Conservation (phyloP, 2,797 vertebrate genomes). For the Sebastes iracundus region DNA sequence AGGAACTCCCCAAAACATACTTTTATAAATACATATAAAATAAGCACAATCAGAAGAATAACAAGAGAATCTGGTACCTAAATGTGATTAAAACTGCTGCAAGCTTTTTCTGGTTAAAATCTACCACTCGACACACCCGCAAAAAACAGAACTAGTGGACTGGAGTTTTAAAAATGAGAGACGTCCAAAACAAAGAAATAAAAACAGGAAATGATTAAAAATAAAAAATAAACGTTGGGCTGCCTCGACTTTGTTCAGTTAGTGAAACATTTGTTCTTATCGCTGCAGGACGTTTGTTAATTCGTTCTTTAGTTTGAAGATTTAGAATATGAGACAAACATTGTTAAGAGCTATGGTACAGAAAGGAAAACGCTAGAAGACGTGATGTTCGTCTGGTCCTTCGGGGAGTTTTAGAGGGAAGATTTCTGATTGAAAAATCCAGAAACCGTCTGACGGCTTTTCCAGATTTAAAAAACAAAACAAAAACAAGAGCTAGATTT, state of each 20-base stretch:
- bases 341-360: slow-evolving; percentile 53
- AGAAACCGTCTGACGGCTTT: slow-evolving; percentile 36
- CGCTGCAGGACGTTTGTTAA: slow-evolving; percentile 7
- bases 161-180: slow-evolving; percentile 42
- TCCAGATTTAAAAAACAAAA: neutral
- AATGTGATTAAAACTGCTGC: slow-evolving; percentile 78
- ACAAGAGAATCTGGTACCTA: slow-evolving; percentile 75
- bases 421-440: slow-evolving; percentile 36
- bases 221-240: neutral
- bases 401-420: neutral
- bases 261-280: slow-evolving; percentile 21
- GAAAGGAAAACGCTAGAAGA: slow-evolving; percentile 37
- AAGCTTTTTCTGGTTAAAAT: slow-evolving; percentile 76
- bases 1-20: slow-evolving; percentile 75
- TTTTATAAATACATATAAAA: slow-evolving; percentile 86
- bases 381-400: slow-evolving; percentile 4
- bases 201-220: neutral
- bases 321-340: slow-evolving; percentile 42
- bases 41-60: slow-evolving; percentile 79
- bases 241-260: slow-evolving; percentile 28
- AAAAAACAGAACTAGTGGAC: slow-evolving; percentile 66
- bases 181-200: slow-evolving; percentile 29
- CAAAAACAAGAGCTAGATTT: neutral
- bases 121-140: slow-evolving; percentile 73
- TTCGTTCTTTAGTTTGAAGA: slow-evolving; percentile 37